phyloP scores from a whole-genome alignment of 2,113 vertebrate species.

The Neolamprologus cancellatus region DNA sequence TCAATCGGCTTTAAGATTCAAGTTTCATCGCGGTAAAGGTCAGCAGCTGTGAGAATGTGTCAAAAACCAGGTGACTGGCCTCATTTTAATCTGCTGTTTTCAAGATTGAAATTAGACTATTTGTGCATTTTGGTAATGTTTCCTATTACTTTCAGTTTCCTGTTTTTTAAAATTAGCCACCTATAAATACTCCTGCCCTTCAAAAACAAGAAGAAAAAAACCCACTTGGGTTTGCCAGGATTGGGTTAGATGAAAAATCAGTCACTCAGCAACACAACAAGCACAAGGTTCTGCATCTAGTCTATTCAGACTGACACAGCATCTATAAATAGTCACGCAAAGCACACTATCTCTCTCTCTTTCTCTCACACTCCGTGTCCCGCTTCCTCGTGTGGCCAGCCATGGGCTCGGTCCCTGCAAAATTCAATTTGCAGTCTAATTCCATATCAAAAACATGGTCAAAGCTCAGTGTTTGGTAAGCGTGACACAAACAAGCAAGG shows the following conservation, averaged over 20 bases:
- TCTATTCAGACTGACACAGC: constrained; percentile 9
- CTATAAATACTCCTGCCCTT: background rate
- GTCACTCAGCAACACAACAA: constrained; percentile 3
- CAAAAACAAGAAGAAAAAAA: background rate
- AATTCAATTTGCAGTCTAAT: constrained; percentile 51
- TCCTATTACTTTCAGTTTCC: background rate
- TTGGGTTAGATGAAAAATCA: constrained; percentile 7
- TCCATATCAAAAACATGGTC: constrained; percentile 44
- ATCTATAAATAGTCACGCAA: constrained; percentile 43
- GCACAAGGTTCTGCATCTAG: background rate
- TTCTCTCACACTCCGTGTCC: background rate
- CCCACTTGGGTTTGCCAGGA: background rate
- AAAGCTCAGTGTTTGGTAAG: constrained; percentile 38
- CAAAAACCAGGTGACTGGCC: constrained; percentile 14
- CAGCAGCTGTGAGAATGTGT: background rate
- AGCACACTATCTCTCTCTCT: background rate
- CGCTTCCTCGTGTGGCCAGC: background rate
- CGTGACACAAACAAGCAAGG: constrained; percentile 57
- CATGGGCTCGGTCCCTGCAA: background rate
- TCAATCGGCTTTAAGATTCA: constrained; percentile 13
- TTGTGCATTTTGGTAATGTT: background rate
- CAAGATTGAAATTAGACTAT: background rate
- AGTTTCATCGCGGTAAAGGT: background rate
- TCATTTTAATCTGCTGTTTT: background rate
- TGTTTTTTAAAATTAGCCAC: background rate